Conservation (phyloP, 2,797 vertebrate species). For the Ptychadena robeensis region DNA sequence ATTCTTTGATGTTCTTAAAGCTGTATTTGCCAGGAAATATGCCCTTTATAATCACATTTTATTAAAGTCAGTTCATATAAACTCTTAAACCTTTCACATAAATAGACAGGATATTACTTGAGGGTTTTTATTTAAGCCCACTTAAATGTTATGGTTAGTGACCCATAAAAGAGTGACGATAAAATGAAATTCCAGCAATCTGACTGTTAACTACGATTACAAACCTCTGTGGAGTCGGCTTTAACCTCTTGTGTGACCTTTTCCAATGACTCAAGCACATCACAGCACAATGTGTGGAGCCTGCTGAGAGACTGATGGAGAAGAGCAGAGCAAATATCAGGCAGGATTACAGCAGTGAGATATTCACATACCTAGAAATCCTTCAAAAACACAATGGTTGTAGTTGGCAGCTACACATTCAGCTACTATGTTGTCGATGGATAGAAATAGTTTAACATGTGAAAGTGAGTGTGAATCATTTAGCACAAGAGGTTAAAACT, state of each 20-base stretch:
- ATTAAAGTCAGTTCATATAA: not conserved
- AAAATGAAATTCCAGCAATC: not conserved
- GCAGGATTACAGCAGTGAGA: not conserved
- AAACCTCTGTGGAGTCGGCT: conserved; percentile 31
- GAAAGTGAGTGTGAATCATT: too few species aligned
- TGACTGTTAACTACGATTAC: not conserved
- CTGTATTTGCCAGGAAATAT: too few species aligned
- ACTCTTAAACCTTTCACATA: not conserved
- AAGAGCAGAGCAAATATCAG: not conserved
- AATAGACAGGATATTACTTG: not conserved
- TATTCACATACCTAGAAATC: not conserved
- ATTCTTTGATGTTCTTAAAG: too few species aligned
- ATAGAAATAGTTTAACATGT: not conserved
- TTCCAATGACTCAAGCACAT: conserved; percentile 66
- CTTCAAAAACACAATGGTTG: not conserved
- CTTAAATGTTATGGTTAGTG: not conserved
- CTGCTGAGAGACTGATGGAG: conserved; percentile 64
- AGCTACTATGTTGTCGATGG: not conserved
- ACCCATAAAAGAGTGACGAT: not conserved
- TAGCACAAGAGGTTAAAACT: not conserved
- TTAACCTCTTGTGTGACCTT: conserved; percentile 67
- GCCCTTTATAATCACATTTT: not conserved
- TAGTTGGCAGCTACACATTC: too few species aligned
- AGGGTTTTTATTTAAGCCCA: not conserved
- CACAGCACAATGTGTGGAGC: conserved; percentile 65